Conservation (phyloP, 2,797 vertebrate species). For the Oreochromis grahami region DNA sequence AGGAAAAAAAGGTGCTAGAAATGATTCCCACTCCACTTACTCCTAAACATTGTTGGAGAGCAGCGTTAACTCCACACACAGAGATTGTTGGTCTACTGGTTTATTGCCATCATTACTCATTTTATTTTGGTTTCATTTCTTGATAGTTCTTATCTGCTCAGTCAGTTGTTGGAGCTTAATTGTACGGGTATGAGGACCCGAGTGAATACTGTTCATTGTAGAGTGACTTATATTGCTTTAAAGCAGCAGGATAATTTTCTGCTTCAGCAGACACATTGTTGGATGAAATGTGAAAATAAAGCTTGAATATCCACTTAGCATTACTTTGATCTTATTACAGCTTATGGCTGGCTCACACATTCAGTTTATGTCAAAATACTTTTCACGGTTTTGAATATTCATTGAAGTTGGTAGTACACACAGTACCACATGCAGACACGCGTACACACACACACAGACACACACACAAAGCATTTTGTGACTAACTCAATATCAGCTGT, state of each 20-base stretch:
- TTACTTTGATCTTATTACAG: conserved; percentile 80
- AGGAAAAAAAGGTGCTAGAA: conserved; percentile 4
- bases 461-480: conserved; percentile 14
- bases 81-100: conserved; percentile 6
- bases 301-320: conserved; percentile 77
- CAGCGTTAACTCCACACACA: not conserved
- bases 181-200: conserved; percentile 35
- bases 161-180: conserved; percentile 60
- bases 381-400: conserved; percentile 70
- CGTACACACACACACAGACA: not conserved
- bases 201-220: conserved; percentile 65
- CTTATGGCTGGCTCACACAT: conserved; percentile 63
- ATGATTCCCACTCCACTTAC: conserved; percentile 1
- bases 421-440: not conserved
- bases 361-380: conserved; percentile 72
- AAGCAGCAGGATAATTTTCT: conserved; percentile 74
- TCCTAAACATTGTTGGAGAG: conserved; percentile 1
- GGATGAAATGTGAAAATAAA: conserved; percentile 72
- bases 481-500: conserved; percentile 36
- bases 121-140: conserved; percentile 28
- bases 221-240: conserved; percentile 71
- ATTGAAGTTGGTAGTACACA: conserved; percentile 48
- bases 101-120: conserved; percentile 38
- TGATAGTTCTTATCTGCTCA: conserved; percentile 60
- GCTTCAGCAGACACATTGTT: conserved; percentile 70